Base-by-base conservation (phyloP, 2,797 vertebrate species). In the Sphaeramia orbicularis region DNA sequence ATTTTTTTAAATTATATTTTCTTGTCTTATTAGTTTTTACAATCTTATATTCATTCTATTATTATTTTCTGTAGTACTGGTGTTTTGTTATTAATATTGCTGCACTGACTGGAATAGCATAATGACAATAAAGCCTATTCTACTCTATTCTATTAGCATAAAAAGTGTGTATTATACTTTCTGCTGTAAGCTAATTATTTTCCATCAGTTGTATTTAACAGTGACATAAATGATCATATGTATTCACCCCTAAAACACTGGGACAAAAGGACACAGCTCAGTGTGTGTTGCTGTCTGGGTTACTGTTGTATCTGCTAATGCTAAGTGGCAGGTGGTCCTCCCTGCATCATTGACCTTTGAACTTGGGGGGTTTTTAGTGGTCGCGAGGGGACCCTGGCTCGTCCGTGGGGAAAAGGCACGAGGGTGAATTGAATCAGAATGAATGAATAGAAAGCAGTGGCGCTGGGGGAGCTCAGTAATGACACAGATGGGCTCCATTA, bases 301-400 rank as follows among this genome's bases (percentile, higher is more conserved):
- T 41, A 10, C n/a, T 53, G 50, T 10, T 44, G 52, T 37, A 16
- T 45, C 14, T 48, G 41, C 42, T 71, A 52, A 71, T 4, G 18
- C 42, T 12, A 15, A 61, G 56, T 58, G 64, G 54, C 77, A 78
- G 72, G 7, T 64, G 59, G 59, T 36, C 49, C 45, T 24, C 43
- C 53, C 6, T 35, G 45, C 69, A 54, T 41, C 18, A 41, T 24
- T 56, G 64, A 76, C 69, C 76, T 76, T n/a, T 80, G 53, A 78
- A 74, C 68, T 42, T 11, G 21, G 15, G 59, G 52, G 58, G 36
- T 65, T 45, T 47, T 35, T 4, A 35, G 10, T 24, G 65, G 37
- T 7, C 54, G 1, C 74, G 15, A 14, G 24, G 77, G 67, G 56
- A 51, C 18, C 13, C 4, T 1, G 35, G 13, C 6, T 44, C 1